Base-by-base conservation (phyloP, 2,113 vertebrate species). In the Gallinago undulata region DNA sequence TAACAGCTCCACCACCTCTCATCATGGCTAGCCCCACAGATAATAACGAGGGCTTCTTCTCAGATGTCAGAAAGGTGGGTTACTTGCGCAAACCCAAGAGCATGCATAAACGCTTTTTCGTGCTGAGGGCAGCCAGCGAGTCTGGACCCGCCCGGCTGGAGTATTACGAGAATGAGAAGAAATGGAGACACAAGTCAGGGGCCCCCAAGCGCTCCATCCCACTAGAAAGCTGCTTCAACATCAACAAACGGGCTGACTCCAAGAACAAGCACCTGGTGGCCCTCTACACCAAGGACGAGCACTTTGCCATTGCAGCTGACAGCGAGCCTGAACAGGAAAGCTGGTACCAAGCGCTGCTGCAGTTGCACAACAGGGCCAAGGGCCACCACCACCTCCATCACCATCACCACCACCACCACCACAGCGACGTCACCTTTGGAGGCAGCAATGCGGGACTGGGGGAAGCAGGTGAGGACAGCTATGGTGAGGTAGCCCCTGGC, bases 51-150 rank as follows among this genome's bases (percentile, higher is more conserved):
- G 98, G 98, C 77, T 98, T 98, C 97, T 98, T 99, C 98, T 99
- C 98, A 19, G 99, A 99, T 97, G 98, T 99, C 97, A 98, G 98
- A 96, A 99, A 99, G 98, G 98, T 99, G 98, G 99, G 99, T 95
- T 99, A 99, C 98, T 98, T 99, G 97, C 98, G 98, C 97, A 99
- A 99, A 97, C 99, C 99, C 95, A 99, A 99, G 98, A 99, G 98
- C 98, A 99, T 99, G 98, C 99, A 99, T 97, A 99, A 99, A 97
- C 98, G 99, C 91, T 99, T 99, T 97, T 99, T 99, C 92, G 99
- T 99, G 91, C 97, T 99, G 96, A 98, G 99, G 95, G 98, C 98
- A 73, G 98, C 98, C 93, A 98, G 98, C 93, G 98, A 98, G 95
- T 97, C 98, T 24, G 98, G 99, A 96, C 98, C 98, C 9, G 98